Conservation (phyloP, 2,113 vertebrate genomes). For the Cygnus atratus region DNA sequence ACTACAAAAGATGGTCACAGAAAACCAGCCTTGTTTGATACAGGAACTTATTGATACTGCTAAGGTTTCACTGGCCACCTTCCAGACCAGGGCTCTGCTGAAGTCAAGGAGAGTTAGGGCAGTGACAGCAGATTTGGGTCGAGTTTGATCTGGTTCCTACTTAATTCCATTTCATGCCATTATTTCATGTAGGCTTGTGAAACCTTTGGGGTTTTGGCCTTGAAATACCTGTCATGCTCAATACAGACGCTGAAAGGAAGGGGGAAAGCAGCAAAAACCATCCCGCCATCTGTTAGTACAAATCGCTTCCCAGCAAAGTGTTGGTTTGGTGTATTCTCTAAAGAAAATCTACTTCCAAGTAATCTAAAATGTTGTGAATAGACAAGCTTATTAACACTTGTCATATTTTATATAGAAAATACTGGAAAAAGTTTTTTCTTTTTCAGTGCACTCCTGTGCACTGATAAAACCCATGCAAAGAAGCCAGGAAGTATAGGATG, state of each 20-base stretch:
- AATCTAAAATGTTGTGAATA: constrained; percentile 7
- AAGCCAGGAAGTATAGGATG: neutral
- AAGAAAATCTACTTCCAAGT: constrained; percentile 14
- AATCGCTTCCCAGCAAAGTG: neutral
- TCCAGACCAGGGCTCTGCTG: neutral
- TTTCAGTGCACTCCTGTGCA: neutral
- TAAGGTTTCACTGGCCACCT: neutral
- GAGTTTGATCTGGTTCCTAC: neutral
- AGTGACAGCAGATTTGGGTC: neutral
- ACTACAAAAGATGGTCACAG: neutral
- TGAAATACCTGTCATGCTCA: neutral
- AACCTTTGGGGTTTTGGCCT: neutral
- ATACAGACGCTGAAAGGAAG: neutral
- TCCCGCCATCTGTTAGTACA: constrained; percentile 15
- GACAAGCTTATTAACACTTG: constrained; percentile 36
- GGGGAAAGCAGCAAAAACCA: neutral
- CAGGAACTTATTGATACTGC: neutral
- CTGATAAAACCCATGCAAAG: neutral
- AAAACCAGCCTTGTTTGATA: neutral
- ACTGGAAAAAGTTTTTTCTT: neutral
- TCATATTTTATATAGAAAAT: constrained; percentile 19
- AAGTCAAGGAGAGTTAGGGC: neutral
- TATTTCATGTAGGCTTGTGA: neutral
- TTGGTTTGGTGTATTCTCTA: neutral
- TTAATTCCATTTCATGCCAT: neutral